Evolutionary conservation across 2,797 vertebrate species (phyloP), one percentile per base, ranked within the genome.

Genomic region (Nothura maculosa): DNA sequence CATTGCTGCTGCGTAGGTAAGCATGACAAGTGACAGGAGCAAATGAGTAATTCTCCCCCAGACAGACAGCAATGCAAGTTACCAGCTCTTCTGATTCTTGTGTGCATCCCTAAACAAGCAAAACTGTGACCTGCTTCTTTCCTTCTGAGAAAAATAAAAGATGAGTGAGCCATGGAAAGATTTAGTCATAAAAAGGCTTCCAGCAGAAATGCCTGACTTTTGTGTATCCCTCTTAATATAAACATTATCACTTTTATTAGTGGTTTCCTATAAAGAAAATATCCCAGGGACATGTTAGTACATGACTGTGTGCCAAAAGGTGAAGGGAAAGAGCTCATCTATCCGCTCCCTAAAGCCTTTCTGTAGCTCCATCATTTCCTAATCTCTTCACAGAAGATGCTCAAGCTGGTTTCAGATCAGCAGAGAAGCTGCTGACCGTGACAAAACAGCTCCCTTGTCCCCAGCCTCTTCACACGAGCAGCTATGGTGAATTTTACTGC

Each of bases 1-100:
- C 40, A 87, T 54, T 82, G 34, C 78, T 89, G 86, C 63, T 77
- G 68, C 89, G 92, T 43, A 94, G 64, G 80, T 86, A 86, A 94
- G 63, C 62, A 88, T 12, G 12, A 96, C 60, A 91, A 84, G 48
- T 47, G 36, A 95, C 1, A 7, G 3, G 25, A 84, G 58, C n/a
- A 93, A 93, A 94, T 8, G 32, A 72, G 9, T 40, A 69, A 76
- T 86, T 91, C 73, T 48, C 45, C 34, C 28, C 74, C 79, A 82
- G 66, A 90, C 38, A 87, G 40, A 85, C 79, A 73, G 19, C 20
- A 84, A 62, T 19, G 2, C 12, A 45, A 90, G 43, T 80, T 83
- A 68, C n/a, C 64, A 43, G 5, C 19, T 89, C 9, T 70, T 20
- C 43, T 85, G 11, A 42, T 92, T 42, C 32, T 87, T 85, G 27